A percentile compares a stretch with the other conserved stretches of the same genome.
Evolutionary conservation across 2,888 invertebrate genomes (phyloP).

Genomic region (Cancer borealis): DNA sequence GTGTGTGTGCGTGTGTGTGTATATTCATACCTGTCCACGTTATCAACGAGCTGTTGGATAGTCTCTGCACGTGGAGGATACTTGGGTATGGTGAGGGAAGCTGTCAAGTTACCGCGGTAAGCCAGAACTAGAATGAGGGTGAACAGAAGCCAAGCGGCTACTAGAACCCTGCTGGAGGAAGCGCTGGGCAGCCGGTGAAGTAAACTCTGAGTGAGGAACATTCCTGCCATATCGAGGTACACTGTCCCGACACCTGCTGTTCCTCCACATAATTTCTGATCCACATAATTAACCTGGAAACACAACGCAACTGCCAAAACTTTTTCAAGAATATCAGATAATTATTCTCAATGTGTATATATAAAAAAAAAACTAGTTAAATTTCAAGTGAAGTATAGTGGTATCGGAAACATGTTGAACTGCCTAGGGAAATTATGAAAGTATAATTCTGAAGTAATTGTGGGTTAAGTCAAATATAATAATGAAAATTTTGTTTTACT

Average conservation of each 20-base stretch:
- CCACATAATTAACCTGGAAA: background rate
- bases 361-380: background rate
- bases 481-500: too few species aligned
- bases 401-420: background rate
- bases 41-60: conserved; percentile 9
- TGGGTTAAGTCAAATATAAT: too few species aligned
- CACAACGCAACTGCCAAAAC: background rate
- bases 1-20: too few species aligned
- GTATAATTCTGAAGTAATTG: too few species aligned
- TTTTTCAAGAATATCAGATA: background rate
- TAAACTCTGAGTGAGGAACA: conserved; percentile 41
- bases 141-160: conserved; percentile 49
- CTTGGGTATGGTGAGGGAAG: conserved; percentile 56
- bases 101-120: conserved; percentile 58
- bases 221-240: background rate
- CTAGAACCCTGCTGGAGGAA: conserved; percentile 34
- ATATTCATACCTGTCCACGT: conserved; percentile 36
- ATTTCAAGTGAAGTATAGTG: background rate
- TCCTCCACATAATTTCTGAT: background rate
- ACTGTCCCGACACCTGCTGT: background rate
- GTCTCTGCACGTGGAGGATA: conserved; percentile 58
- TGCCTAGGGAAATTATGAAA: background rate
- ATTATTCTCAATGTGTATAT: background rate
- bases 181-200: background rate
- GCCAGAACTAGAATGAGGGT: conserved; percentile 31